These are phyloP conservation scores for Drosophila dunni DNA, from an alignment of 1,140 invertebrate genomes.

Conservation along the genomic window DNA sequence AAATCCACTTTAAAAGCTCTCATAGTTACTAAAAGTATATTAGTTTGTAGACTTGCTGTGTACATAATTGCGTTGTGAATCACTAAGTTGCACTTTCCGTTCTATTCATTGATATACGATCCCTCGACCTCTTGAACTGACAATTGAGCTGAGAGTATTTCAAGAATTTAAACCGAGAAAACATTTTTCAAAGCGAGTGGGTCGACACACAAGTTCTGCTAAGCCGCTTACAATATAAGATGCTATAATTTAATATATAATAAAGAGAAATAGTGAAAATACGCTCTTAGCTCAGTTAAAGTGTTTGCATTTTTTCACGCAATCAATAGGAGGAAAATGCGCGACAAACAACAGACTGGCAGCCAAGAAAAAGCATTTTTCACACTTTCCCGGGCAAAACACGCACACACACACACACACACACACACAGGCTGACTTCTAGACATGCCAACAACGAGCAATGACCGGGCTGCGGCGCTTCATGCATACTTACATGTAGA, in stretches of 20 bases:
- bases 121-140: neutral
- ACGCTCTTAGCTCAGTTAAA: conserved; percentile 34
- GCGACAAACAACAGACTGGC: neutral
- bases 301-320: conserved; percentile 37
- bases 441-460: conserved; percentile 35
- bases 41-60: neutral
- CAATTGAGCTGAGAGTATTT: neutral
- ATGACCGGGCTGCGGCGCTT: conserved; percentile 33
- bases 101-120: conserved; percentile 4
- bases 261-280: conserved; percentile 32
- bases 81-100: conserved; percentile 8
- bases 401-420: conserved; percentile 8
- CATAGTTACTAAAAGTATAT: neutral
- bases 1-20: neutral
- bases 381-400: conserved; percentile 37
- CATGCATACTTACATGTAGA: conserved; percentile 20
- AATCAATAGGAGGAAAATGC: conserved; percentile 34
- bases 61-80: conserved; percentile 7
- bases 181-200: neutral
- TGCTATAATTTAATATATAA: too few relatives aligned
- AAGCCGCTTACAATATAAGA: conserved; percentile 34
- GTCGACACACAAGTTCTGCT: neutral
- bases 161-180: neutral
- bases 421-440: conserved; percentile 29
- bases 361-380: conserved; percentile 35